Evolutionary conservation across 1,140 invertebrate genomes (phyloP), one percentile per base, ranked within the genome.

Genomic region (Eupristina koningsbergeri): DNA sequence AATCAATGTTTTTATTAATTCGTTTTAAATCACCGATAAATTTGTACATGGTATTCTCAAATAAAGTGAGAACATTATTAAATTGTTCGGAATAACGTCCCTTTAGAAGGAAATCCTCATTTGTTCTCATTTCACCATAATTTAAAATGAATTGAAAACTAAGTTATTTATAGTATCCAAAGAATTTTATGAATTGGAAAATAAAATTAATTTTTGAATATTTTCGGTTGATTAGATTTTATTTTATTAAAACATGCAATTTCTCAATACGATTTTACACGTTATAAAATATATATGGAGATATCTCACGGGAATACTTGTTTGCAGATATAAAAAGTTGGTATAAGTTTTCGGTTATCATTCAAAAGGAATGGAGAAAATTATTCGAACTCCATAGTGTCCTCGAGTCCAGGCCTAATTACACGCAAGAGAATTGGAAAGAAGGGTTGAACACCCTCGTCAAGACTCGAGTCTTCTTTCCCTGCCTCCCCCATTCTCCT

Each of bases 401-500:
- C 29, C 39, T 29, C n/a, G 53, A 41, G 47, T 58, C 71, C 1
- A 47, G 8, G 64, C 31, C 74, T 83, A 83, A 83, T 83, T 83
- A 71, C 47, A 47, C 61, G 50, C 67, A 74, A 3, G 75, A 31
- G 39, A 26, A 79, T 39, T 31, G 29, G 22, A 34, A 39, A n/a
- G 53, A 63, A 74, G 69, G 36, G 50, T 19, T 19, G n/a, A 82
- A 67, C 53, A 80, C 67, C 53, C 75, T 71, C 75, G 36, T 69
- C 61, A 53, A 73, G 50, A 19, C 9, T 26, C 34, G 19, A 11
- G 47, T 50, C 39, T 83, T 29, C 19, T 50, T 22, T 17, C 8
- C 34, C 64, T 80, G 26, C 26, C 78, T 53, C 11, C 19, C 58
- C 47, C 45, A 26, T 69, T 73, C 63, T 41, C 34, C 47, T 50